Base-by-base conservation (phyloP, 1,140 invertebrate species). In the Drosophila paulistorum region DNA sequence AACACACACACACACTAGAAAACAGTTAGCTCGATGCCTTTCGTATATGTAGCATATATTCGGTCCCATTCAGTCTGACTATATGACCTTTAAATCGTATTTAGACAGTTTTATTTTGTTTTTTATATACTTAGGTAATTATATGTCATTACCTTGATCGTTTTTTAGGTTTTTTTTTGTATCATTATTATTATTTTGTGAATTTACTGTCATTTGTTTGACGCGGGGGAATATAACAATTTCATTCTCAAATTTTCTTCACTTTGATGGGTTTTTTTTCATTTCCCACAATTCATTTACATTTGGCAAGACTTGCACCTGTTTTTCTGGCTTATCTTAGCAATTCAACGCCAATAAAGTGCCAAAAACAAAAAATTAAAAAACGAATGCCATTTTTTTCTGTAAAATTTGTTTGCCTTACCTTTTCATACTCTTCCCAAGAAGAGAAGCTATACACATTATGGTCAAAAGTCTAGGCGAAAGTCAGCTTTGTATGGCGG, bases 61-160 rank as follows among this genome's bases (percentile, higher is more conserved):
- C 58, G 55, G 73, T 68, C 60, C 45, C 45, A 75, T 68, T 68
- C 58, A 17, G 35, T 20, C 23, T 64, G 81, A 82, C 81, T 20
- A 14, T 20, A 14, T 64, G 81, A 82, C 81, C 81, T 85, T 77
- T 51, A 23, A 74, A 86, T 78, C 68, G 75, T 81, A 81, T 85
- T 85, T 74, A 80, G 76, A 84, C 69, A 67, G 39, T 55, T 77
- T 72, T 65, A 20, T 45, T 33, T 61, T 30, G 45, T 58, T 68
- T 65, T 54, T 71, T 66, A 51, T 81, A 54, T 80, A 35, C 58
- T 65, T 30, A 61, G 63, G 65, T 66, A 75, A 81, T 81, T 85
- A 73, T 67, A 67, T 64, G 68, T 39, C 59, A 85, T 85, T 85
- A 81, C 78, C 82, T 86, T 86, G 82, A 79, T 85, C 71, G 61